Conservation (phyloP, 2,888 invertebrate species). For the Parthenolecanium corni region DNA sequence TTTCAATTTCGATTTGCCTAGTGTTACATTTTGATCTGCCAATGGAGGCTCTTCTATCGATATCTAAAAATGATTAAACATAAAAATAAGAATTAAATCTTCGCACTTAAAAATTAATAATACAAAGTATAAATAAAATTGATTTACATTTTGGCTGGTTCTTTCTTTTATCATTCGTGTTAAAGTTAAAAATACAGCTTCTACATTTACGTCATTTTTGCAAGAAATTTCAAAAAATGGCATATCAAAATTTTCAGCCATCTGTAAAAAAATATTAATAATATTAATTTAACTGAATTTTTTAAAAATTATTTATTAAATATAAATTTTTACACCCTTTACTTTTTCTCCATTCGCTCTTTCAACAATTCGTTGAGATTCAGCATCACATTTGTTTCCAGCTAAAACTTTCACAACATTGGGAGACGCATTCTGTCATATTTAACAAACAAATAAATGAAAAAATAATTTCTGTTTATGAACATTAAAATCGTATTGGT, state of each 20-base stretch:
- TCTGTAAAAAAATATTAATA: slow-evolving; percentile 43
- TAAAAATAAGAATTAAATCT: neutral
- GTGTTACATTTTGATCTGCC: neutral
- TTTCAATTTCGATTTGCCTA: slow-evolving; percentile 5
- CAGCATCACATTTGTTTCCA: slow-evolving; percentile 73
- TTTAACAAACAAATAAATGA: neutral
- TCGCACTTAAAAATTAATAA: neutral
- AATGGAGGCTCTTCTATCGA: slow-evolving; percentile 3
- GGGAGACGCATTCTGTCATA: slow-evolving; percentile 65
- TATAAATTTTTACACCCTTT: slow-evolving; percentile 31
- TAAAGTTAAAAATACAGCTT: slow-evolving; percentile 66
- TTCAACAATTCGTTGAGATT: slow-evolving; percentile 62
- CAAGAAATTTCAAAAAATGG: slow-evolving; percentile 81
- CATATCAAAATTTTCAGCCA: slow-evolving; percentile 77
- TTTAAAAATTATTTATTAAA: slow-evolving; percentile 1
- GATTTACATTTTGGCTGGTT: slow-evolving; percentile 32
- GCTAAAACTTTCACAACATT: slow-evolving; percentile 76
- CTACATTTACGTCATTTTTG: slow-evolving; percentile 74
- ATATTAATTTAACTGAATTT: neutral
- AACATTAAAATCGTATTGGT: neutral
- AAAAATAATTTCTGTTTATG: neutral
- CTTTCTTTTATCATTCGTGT: slow-evolving; percentile 74
- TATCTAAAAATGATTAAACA: neutral
- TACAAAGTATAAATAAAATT: neutral
- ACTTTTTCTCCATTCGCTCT: slow-evolving; percentile 71